These are phyloP conservation scores for Cotesia glomerata DNA, from an alignment of 1,140 invertebrate genomes.

Conservation along the genomic window DNA sequence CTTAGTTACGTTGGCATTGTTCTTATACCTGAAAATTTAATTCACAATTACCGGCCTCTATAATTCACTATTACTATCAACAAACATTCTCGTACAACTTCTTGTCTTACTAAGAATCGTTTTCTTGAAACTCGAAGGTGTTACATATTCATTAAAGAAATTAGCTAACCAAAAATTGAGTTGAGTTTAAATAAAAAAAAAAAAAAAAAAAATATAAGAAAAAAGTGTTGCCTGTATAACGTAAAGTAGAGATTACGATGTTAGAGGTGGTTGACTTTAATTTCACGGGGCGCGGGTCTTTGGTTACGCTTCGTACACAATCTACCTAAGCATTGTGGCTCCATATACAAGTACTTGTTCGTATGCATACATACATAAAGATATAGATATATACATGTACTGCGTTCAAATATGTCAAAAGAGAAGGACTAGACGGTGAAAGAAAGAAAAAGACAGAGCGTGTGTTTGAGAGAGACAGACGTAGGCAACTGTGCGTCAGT, in stretches of 20 bases:
- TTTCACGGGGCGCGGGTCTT: slow-evolving; percentile 62
- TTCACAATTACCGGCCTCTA: too few species aligned
- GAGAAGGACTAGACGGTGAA: too few species aligned
- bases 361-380: not conserved
- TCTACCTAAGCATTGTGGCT: slow-evolving; percentile 42
- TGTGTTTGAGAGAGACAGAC: not conserved
- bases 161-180: not conserved
- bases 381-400: not conserved
- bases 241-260: slow-evolving; percentile 54
- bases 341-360: not conserved
- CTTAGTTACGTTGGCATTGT: too few species aligned
- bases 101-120: too few species aligned
- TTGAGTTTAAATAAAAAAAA: slow-evolving; percentile 2
- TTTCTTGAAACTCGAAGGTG: too few species aligned
- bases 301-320: slow-evolving; percentile 58
- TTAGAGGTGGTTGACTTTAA: slow-evolving; percentile 62
- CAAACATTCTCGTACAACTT: too few species aligned
- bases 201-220: slow-evolving; percentile 4
- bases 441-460: not conserved
- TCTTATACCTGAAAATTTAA: too few species aligned
- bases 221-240: not conserved
- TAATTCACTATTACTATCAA: too few species aligned
- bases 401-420: not conserved
- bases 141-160: too few species aligned
- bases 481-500: too few species aligned